Conservation (phyloP, 2,888 invertebrate genomes). For the Hyles lineata region DNA sequence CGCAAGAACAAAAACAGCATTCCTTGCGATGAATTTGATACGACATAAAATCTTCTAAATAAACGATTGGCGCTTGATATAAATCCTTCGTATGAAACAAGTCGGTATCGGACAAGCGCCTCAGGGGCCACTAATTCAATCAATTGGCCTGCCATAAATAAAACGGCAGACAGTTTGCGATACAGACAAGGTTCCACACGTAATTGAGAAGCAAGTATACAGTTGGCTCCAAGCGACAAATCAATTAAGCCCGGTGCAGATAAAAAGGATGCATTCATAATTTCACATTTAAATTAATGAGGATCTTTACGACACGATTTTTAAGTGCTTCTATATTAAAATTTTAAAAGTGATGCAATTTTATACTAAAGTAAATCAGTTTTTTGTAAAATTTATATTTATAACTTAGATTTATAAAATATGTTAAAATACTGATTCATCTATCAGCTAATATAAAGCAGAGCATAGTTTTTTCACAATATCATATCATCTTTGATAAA, state of each 20-base stretch:
- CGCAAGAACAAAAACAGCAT: background rate
- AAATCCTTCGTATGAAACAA: constrained; percentile 69
- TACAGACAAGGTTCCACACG: constrained; percentile 68
- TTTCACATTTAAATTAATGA: constrained; percentile 56
- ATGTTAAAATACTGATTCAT: too few relatives aligned
- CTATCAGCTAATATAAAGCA: too few relatives aligned
- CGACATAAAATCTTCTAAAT: constrained; percentile 53
- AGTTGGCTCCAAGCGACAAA: constrained; percentile 76
- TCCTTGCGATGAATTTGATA: background rate
- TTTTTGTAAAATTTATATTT: background rate
- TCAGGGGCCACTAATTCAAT: constrained; percentile 82
- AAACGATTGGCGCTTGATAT: constrained; percentile 63
- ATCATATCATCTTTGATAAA: too few relatives aligned
- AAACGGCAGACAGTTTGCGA: constrained; percentile 73
- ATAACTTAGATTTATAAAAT: too few relatives aligned
- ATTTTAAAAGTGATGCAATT: background rate
- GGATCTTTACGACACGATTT: background rate
- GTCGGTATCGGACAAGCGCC: constrained; percentile 71
- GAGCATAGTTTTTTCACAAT: too few relatives aligned
- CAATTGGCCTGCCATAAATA: constrained; percentile 82
- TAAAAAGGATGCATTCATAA: constrained; percentile 79
- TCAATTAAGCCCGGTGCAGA: constrained; percentile 76
- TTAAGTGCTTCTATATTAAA: background rate
- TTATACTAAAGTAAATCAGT: background rate
- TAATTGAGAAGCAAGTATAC: constrained; percentile 80